phyloP scores from a whole-genome alignment of 1,140 invertebrate species.

The Tetraneura akinire region DNA sequence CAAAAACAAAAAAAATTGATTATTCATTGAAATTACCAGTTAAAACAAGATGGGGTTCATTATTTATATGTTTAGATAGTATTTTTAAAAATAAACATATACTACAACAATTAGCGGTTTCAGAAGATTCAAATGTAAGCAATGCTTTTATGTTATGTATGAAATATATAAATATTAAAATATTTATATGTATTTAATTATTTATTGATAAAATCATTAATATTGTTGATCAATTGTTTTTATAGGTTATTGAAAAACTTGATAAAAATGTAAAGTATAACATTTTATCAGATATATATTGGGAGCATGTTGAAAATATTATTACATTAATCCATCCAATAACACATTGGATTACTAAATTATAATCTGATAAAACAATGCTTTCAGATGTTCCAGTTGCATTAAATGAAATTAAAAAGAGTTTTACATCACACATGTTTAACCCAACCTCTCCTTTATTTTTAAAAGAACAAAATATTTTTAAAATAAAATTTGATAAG shows the following conservation, averaged over 20 bases:
- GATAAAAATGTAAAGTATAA: not conserved
- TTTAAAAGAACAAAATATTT: conserved; percentile 9
- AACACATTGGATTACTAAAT: not conserved
- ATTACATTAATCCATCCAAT: not conserved
- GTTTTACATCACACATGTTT: not conserved
- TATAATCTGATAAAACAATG: no score
- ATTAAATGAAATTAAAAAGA: not conserved
- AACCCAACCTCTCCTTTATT: conserved; percentile 7
- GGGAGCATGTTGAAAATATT: not conserved
- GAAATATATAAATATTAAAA: not conserved
- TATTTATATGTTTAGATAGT: not conserved
- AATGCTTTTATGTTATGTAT: not conserved
- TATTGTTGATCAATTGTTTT: not conserved
- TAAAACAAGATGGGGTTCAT: conserved; percentile 2
- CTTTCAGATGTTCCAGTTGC: not conserved
- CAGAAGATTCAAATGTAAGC: not conserved
- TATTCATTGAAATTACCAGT: conserved; percentile 2
- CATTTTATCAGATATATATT: conserved; percentile 2
- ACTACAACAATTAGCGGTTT: not conserved
- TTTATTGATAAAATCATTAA: not conserved
- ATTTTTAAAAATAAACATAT: not conserved
- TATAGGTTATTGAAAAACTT: not conserved
- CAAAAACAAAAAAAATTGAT: not conserved
- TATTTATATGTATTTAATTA: not conserved
- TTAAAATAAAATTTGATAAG: not conserved